Evolutionary conservation across 35 echinoderm and acorn worm species (phyloP).

Genomic region (Ophiothrix spiculata): DNA sequence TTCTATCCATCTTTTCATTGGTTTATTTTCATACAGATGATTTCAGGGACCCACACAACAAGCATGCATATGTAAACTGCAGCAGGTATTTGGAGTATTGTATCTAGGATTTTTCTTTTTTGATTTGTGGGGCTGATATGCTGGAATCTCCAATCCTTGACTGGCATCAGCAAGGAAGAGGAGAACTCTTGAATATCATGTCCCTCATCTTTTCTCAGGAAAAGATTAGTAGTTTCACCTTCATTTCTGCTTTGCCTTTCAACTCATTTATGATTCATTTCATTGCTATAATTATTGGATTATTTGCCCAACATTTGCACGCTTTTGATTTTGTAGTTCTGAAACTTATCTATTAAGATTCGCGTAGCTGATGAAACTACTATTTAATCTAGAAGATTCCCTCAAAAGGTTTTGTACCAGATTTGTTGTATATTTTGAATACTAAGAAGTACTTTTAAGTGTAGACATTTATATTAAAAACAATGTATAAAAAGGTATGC

Average conservation of each 20-base stretch:
- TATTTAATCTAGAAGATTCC: not conserved
- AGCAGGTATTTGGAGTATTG: slow-evolving; percentile 27
- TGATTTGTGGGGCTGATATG: not conserved
- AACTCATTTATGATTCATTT: not conserved
- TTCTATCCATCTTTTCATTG: slow-evolving; percentile 2
- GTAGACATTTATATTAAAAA: too few relatives aligned
- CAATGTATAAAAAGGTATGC: too few relatives aligned
- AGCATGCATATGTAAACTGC: slow-evolving; percentile 49
- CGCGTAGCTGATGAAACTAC: not conserved
- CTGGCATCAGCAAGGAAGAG: not conserved
- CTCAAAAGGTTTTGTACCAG: too few relatives aligned
- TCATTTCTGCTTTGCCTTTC: not conserved
- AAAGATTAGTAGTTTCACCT: not conserved
- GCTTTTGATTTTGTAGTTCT: not conserved
- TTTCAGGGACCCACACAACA: slow-evolving; percentile 26
- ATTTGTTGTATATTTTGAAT: too few relatives aligned
- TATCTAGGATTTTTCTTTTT: not conserved
- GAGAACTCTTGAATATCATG: not conserved
- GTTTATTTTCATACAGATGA: slow-evolving; percentile 26
- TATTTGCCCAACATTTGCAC: not conserved
- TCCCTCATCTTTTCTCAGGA: not conserved
- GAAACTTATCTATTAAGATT: not conserved
- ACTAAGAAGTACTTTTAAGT: too few relatives aligned
- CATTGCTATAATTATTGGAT: not conserved
- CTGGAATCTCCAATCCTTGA: too few relatives aligned